Base-by-base conservation (phyloP, 2,113 vertebrate genomes). In the Sinocyclocheilus grahami region DNA sequence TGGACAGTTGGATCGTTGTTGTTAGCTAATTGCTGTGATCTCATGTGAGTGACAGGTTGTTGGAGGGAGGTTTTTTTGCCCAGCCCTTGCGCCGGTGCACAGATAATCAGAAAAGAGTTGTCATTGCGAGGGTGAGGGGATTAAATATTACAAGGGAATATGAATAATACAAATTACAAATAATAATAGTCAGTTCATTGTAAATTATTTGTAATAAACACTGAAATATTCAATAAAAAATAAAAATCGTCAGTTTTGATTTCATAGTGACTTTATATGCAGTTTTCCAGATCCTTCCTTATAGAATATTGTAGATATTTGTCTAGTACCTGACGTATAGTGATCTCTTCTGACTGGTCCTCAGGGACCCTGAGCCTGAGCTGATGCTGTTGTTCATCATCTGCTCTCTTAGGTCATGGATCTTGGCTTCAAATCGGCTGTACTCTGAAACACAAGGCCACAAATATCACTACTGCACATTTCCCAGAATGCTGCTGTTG, bases 361-460 rank as follows among this genome's bases (percentile, higher is more conserved):
- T 88, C 89, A 99, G 92, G 55, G 97, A 98, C 30, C 98, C 98
- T 0, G 98, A 99, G 5, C 97, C 98, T 5, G 98, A 99, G 55
- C 97, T 99, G 93, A 99, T 96, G 93, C 98, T 99, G 93, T 97
- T 98, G 93, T 98, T 99, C 98, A 99, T 99, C 97, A 99, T 98
- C 93, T 99, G 98, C 89, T 99, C 98, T 77, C 98, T 93, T 87
- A 99, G 94, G 90, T 99, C 97, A 92, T 99, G 97, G 91, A 98
- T 99, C 95, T 99, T 99, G 3, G 98, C 98, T 94, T 99, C 97
- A 67, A 99, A 99, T 39, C 97, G 96, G 86, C 97, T 97, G 93
- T 99, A 99, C 87, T 99, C 98, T 96, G 89, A 2, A 87, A 67
- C 11, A 78, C 37, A 89, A 60, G 78, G 46, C 60, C 37, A 75